These are phyloP conservation scores for Phalanger gymnotis DNA, from an alignment of 2,797 vertebrate genomes.

Conservation along the genomic window DNA sequence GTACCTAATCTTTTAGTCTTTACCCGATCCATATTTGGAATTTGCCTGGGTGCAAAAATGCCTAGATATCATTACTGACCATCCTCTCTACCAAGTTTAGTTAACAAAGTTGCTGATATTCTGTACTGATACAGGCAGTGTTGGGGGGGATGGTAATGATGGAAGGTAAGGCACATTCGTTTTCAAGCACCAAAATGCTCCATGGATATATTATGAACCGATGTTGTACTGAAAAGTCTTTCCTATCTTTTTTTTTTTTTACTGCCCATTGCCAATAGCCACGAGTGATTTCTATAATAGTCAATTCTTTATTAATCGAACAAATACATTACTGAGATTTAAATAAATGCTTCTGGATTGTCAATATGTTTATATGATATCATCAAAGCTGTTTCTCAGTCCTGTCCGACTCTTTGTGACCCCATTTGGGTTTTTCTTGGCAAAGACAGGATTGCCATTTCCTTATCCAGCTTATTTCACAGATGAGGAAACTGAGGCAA, in stretches of 20 bases:
- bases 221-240: not conserved
- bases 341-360: not conserved
- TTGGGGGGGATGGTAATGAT: not conserved
- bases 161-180: not conserved
- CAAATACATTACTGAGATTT: not conserved
- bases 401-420: not conserved
- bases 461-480: not conserved
- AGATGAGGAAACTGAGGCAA: not conserved
- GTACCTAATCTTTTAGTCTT: not conserved
- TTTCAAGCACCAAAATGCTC: not conserved
- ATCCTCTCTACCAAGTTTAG: not conserved
- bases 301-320: not conserved
- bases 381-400: not conserved
- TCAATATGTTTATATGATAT: not conserved
- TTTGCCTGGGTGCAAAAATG: not conserved
- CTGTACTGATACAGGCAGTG: not conserved
- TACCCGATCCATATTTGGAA: not conserved
- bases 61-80: not conserved
- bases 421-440: not conserved
- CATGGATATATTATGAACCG: not conserved
- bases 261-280: not conserved
- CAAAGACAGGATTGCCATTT: not conserved
- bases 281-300: not conserved
- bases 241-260: not conserved
- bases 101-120: not conserved